A percentile compares a stretch with the other conserved stretches of the same genome.
Evolutionary conservation across 2,113 vertebrate species (phyloP).

Genomic region (Thomomys bottae): DNA sequence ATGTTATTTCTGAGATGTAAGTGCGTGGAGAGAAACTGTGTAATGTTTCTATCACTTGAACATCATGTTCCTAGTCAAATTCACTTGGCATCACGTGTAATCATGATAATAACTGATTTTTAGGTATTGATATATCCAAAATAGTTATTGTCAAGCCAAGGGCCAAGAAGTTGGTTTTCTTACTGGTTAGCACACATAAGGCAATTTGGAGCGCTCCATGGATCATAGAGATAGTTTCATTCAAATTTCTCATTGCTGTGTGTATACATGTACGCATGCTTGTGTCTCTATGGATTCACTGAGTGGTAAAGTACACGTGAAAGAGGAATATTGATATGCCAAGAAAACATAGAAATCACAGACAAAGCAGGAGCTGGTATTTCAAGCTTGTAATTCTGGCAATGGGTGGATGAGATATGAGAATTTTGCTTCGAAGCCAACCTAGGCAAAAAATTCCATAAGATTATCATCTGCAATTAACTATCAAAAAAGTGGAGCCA

Average conservation of each 20-base stretch:
- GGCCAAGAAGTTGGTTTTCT: background rate
- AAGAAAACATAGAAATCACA: background rate
- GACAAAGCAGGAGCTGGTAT: no score
- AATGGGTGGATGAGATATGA: no score
- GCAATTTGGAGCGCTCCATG: background rate
- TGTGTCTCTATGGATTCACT: background rate
- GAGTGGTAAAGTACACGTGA: background rate
- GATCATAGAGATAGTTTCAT: background rate
- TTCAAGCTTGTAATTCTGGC: no score
- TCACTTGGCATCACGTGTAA: background rate
- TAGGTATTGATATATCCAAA: background rate
- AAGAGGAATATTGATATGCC: background rate
- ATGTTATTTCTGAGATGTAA: background rate
- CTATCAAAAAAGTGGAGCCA: no score
- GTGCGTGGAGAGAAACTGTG: background rate
- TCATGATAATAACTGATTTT: background rate
- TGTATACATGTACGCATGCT: background rate
- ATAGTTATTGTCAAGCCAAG: background rate
- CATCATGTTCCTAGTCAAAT: background rate
- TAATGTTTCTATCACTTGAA: background rate
- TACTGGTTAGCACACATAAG: background rate
- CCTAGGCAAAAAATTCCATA: no score
- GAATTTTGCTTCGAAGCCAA: no score
- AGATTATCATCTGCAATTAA: no score
- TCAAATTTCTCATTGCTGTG: background rate